Evolutionary conservation across 2,888 invertebrate genomes (phyloP).

Genomic region (Harmothoe impar): DNA sequence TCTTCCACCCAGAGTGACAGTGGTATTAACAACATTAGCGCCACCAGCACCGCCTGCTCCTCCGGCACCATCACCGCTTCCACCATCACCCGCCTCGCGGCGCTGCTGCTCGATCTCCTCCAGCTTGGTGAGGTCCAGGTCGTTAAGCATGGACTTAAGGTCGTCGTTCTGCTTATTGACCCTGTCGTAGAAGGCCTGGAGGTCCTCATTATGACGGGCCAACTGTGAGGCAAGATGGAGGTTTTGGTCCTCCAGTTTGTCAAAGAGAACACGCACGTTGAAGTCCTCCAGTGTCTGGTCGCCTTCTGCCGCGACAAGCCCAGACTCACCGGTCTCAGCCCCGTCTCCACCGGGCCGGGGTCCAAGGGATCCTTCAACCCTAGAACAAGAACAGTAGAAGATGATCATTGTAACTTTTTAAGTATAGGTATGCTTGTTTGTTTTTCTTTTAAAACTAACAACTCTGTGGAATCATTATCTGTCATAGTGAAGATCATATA

Average conservation of each 20-base stretch:
- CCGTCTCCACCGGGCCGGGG: slow-evolving; percentile 76
- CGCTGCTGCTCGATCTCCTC: slow-evolving; percentile 76
- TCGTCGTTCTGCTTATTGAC: slow-evolving; percentile 79
- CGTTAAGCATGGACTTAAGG: slow-evolving; percentile 75
- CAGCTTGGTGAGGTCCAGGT: slow-evolving; percentile 77
- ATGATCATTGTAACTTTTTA: too few species aligned
- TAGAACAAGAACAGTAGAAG: not conserved
- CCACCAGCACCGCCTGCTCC: slow-evolving; percentile 12
- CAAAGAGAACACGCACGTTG: slow-evolving; percentile 81
- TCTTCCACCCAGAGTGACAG: slow-evolving; percentile 54
- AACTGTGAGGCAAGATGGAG: slow-evolving; percentile 82
- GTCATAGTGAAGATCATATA: too few species aligned
- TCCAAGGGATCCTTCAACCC: slow-evolving; percentile 70
- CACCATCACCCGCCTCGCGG: slow-evolving; percentile 65
- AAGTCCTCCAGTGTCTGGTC: slow-evolving; percentile 79
- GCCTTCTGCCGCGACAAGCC: slow-evolving; percentile 66
- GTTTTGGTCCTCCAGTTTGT: slow-evolving; percentile 83
- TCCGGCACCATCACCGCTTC: not conserved
- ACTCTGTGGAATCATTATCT: too few species aligned
- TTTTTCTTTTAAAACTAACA: not conserved
- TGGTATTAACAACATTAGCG: slow-evolving; percentile 32
- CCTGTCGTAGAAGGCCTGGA: slow-evolving; percentile 78
- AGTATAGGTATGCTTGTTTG: too few species aligned
- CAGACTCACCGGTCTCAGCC: slow-evolving; percentile 71
- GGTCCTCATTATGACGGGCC: slow-evolving; percentile 80